Evolutionary conservation across 1,140 invertebrate species (phyloP).

Genomic region (Aplysia californica): DNA sequence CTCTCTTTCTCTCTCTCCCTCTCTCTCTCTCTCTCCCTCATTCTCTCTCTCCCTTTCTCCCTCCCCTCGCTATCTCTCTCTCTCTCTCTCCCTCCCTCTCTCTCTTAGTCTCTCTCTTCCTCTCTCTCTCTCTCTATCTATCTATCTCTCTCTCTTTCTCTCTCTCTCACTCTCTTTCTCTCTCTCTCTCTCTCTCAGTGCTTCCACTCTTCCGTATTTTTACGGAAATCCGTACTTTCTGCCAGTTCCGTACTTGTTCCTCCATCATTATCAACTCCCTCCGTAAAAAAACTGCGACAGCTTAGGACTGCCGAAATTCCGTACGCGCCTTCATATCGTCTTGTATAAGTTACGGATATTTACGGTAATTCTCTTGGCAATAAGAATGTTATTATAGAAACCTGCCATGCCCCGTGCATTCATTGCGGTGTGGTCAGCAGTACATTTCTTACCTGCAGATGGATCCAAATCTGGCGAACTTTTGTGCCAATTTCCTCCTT

Average conservation of each 20-base stretch:
- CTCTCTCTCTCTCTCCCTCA: conserved; percentile 6
- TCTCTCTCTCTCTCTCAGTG: not conserved
- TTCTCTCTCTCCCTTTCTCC: conserved; percentile 4
- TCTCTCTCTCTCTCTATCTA: not conserved
- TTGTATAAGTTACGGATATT: no score
- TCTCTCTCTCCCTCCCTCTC: not conserved
- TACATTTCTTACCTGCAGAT: no score
- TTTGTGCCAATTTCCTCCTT: no score
- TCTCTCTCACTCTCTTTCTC: not conserved
- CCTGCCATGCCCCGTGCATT: no score
- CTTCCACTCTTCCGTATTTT: not conserved
- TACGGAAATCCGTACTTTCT: not conserved
- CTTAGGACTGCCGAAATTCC: not conserved
- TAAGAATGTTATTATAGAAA: no score
- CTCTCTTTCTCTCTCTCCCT: conserved; percentile 12
- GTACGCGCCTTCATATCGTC: no score
- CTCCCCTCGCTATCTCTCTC: not conserved
- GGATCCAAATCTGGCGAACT: no score
- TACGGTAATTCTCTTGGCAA: no score
- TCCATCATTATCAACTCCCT: not conserved
- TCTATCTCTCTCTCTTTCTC: not conserved
- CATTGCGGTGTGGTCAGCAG: no score
- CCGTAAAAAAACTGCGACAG: not conserved
- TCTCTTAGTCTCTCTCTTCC: not conserved
- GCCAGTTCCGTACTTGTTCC: not conserved